Evolutionary conservation across 2,888 invertebrate genomes (phyloP).

Genomic region (Chironomus tentans): DNA sequence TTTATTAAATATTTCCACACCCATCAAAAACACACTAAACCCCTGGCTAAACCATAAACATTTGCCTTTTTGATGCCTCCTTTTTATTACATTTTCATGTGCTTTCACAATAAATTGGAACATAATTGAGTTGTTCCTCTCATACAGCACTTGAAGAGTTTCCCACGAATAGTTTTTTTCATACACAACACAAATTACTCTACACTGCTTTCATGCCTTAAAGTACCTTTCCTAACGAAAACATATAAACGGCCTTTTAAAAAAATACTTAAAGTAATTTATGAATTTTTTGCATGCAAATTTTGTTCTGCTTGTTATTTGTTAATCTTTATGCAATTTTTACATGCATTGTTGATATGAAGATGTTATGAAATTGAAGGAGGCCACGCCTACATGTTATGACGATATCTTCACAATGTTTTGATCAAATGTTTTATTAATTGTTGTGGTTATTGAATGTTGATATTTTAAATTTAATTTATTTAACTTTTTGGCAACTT

Average conservation of each 20-base stretch:
- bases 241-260: background rate
- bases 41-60: background rate
- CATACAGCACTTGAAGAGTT: constrained; percentile 6
- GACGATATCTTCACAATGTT: no score
- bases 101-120: background rate
- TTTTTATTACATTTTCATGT: background rate
- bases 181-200: background rate
- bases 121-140: background rate
- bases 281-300: constrained; percentile 23
- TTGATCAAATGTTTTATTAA: no score
- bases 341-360: background rate
- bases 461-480: no score
- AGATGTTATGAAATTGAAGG: no score
- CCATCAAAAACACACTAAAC: no score
- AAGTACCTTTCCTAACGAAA: background rate
- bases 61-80: background rate
- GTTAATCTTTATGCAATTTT: constrained; percentile 25
- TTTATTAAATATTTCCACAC: no score
- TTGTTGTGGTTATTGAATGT: no score
- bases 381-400: background rate
- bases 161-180: background rate
- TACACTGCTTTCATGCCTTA: background rate
- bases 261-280: background rate
- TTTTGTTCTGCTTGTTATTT: background rate
- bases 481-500: no score